Conservation (phyloP, 2,113 vertebrate genomes). For the Erinaceus europaeus region DNA sequence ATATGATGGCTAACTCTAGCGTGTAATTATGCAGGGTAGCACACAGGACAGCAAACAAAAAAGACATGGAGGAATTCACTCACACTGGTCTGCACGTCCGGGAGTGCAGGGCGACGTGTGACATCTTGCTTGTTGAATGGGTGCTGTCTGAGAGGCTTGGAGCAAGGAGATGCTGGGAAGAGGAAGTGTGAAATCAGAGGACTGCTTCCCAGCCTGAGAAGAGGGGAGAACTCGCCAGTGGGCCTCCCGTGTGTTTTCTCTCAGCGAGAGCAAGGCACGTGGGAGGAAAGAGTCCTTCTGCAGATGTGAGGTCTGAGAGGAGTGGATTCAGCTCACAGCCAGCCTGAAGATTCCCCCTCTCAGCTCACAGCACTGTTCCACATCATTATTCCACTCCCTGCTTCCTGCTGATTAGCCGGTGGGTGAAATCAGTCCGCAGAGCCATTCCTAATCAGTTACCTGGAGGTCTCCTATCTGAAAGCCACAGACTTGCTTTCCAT, state of each 20-base stretch:
- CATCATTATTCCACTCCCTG: background rate
- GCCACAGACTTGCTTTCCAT: background rate
- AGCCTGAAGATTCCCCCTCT: background rate
- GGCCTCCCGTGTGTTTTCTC: no score
- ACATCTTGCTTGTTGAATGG: no score
- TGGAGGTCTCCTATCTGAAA: background rate
- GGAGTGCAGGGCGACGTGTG: no score
- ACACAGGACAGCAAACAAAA: background rate
- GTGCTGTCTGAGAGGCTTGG: background rate
- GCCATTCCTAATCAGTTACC: background rate
- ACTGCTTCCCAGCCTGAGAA: rapidly evolving
- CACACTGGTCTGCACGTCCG: rapidly evolving
- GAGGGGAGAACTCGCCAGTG: background rate
- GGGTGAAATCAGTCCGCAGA: background rate
- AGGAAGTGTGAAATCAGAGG: background rate
- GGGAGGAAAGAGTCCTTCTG: rapidly evolving
- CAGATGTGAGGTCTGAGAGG: rapidly evolving
- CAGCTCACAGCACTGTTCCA: background rate
- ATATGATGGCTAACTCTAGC: no score
- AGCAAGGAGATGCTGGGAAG: no score
- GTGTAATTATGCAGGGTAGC: rapidly evolving
- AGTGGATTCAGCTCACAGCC: rapidly evolving
- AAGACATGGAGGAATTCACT: rapidly evolving
- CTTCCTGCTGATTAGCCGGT: background rate
- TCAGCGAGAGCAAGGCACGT: background rate